Evolutionary conservation across 1,140 invertebrate species (phyloP), one percentile per base, ranked within the genome.

Genomic region (Sminthurinus signatus): DNA sequence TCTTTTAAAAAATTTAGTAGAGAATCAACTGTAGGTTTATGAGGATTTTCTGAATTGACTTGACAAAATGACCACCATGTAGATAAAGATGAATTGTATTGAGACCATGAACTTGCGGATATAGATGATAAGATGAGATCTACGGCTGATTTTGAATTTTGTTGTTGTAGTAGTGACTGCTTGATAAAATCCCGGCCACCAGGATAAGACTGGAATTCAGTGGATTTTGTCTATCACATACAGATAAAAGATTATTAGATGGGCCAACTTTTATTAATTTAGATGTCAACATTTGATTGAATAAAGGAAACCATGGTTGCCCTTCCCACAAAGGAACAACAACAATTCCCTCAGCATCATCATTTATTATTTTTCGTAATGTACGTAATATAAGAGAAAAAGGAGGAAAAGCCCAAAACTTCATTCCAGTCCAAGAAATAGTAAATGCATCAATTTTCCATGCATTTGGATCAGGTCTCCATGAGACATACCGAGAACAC

Each of bases 321-420:
- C n/a, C 50, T 15, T 2, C 1, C 62, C 62, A 64, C 2, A 31
- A 23, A n/a, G 62, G 62, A 1, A 46, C 55, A 29, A 64, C 25
- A 8, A 58, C 17, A 29, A 64, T 8, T 21, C 42, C 43, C 1
- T 2, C 25, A 1, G 62, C 55, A 29, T 36, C 31, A 2, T 64
- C 54, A 5, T 46, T 10, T 10, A 19, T 25, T 1, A 46, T 48
- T 36, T 64, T 57, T 25, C 51, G 54, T 2, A 64, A 15, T n/a
- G 23, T 28, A 48, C 25, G 12, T 12, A 23, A 17, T 2, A 64
- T 64, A 23, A 58, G 44, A 36, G 39, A 48, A 27, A 64, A 64
- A 17, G 62, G 62, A 25, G 62, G 62, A 25, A 64, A 64, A 3
- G 62, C 62, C 31, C 58, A 64, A n/a, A 25, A 31, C 2, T 36